Evolutionary conservation across 2,113 vertebrate genomes (phyloP), one percentile per base, ranked within the genome.

Genomic region (Pedetes capensis): DNA sequence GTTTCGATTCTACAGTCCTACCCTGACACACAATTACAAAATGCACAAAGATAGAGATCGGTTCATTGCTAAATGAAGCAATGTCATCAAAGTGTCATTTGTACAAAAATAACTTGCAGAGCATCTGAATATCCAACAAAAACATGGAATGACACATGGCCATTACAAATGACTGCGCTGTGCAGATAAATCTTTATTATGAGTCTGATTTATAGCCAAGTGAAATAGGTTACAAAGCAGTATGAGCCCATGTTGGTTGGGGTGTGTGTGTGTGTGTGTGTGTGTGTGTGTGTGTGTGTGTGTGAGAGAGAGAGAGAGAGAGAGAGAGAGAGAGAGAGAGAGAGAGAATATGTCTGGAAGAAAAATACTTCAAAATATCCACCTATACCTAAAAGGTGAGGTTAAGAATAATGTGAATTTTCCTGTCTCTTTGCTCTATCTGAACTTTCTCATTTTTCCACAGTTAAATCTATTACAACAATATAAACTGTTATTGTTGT

Each of bases 291-390:
- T 37, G 17, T 64, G 47, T 37, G 5, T 85, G 23, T n/a, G 5
- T 57, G 47, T 42, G 74, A 14, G 49, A 84, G 91, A 89, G n/a
- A n/a, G n/a, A n/a, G n/a, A n/a, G n/a, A n/a, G n/a, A n/a, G n/a
- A n/a, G n/a, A n/a, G n/a, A n/a, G n/a, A n/a, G n/a, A n/a, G n/a
- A n/a, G n/a, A n/a, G n/a, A n/a, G n/a, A n/a, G n/a, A n/a, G n/a
- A n/a, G n/a, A n/a, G n/a, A n/a, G n/a, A n/a, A n/a, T n/a, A 69
- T 57, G 37, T 47, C 63, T 74, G 1, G 80, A 32, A 82, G 37
- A 64, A 80, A 92, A 96, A 42, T n/a, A 72, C 69, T 83, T 90
- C 68, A 51, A 92, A 94, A 59, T 76, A 74, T 25, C 82, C 78
- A 76, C 18, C 72, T 88, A 69, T 12, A 16, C 37, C 59, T 89